phyloP scores from a whole-genome alignment of 2,888 invertebrate genomes.

The Aphodius granarius region DNA sequence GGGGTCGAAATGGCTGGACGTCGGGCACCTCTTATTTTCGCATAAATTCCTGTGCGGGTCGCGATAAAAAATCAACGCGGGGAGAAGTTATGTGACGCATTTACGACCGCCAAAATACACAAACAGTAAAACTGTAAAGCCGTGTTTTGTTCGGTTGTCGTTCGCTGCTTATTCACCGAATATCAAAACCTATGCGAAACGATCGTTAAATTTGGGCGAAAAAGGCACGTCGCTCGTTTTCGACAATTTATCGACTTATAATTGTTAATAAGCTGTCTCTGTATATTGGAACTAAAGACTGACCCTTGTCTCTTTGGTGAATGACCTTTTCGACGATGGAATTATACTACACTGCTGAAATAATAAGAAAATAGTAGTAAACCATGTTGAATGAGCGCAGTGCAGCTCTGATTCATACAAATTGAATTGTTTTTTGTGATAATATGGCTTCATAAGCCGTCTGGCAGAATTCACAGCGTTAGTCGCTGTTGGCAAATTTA shows the following conservation, averaged over 20 bases:
- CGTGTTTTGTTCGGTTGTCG: conserved; percentile 8
- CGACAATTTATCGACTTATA: not conserved
- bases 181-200: not conserved
- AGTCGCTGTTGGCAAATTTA: too few relatives aligned
- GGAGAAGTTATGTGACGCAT: conserved; percentile 6
- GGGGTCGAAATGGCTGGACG: not conserved
- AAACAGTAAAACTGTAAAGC: conserved; percentile 9
- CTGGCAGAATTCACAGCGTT: too few relatives aligned
- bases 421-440: too few relatives aligned
- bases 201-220: not conserved
- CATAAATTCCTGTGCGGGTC: conserved; percentile 1
- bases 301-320: not conserved
- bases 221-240: not conserved
- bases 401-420: too few relatives aligned
- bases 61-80: not conserved
- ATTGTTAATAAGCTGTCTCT: not conserved
- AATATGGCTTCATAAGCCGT: too few relatives aligned
- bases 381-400: too few relatives aligned
- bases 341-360: too few relatives aligned
- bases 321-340: too few relatives aligned
- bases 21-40: conserved; percentile 6
- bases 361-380: too few relatives aligned
- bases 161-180: not conserved
- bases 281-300: not conserved
- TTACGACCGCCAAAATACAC: conserved; percentile 13